Percentiles rank a stretch among this genome's conserved stretches.
Evolutionary conservation across 2,888 invertebrate species (phyloP).

Genomic region (Ennomos quercinarius): DNA sequence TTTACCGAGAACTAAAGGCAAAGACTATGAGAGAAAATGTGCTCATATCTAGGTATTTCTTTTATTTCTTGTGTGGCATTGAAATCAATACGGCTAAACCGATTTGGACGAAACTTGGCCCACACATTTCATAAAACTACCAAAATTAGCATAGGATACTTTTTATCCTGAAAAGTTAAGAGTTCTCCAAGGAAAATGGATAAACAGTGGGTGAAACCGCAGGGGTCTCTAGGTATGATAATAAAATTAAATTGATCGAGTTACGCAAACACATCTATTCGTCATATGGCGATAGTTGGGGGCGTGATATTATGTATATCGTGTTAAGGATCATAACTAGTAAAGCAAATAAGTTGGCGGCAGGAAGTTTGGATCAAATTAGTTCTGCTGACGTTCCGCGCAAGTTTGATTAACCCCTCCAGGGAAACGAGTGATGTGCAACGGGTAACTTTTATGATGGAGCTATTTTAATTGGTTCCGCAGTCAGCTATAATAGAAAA

Average conservation of each 20-base stretch:
- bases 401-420: constrained; percentile 73
- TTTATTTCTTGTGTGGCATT: too few relatives aligned
- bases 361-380: constrained; percentile 76
- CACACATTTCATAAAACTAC: too few relatives aligned
- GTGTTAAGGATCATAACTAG: constrained; percentile 71
- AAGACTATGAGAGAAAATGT: too few relatives aligned
- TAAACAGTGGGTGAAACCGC: too few relatives aligned
- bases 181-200: too few relatives aligned
- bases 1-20: too few relatives aligned
- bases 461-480: constrained; percentile 22
- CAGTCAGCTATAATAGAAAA: constrained; percentile 13
- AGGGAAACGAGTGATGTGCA: constrained; percentile 55
- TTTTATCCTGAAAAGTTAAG: too few relatives aligned
- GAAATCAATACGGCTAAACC: too few relatives aligned
- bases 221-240: neutral
- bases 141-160: too few relatives aligned
- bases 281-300: constrained; percentile 44
- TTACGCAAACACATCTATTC: constrained; percentile 44
- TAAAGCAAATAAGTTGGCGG: constrained; percentile 69
- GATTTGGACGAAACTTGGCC: too few relatives aligned
- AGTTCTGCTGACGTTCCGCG: constrained; percentile 70
- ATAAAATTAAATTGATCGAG: constrained; percentile 30
- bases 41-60: too few relatives aligned
- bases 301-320: constrained; percentile 66
- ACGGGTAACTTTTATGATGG: constrained; percentile 19